Conservation (phyloP, 2,888 invertebrate genomes). For the Synergus umbraculus region DNA sequence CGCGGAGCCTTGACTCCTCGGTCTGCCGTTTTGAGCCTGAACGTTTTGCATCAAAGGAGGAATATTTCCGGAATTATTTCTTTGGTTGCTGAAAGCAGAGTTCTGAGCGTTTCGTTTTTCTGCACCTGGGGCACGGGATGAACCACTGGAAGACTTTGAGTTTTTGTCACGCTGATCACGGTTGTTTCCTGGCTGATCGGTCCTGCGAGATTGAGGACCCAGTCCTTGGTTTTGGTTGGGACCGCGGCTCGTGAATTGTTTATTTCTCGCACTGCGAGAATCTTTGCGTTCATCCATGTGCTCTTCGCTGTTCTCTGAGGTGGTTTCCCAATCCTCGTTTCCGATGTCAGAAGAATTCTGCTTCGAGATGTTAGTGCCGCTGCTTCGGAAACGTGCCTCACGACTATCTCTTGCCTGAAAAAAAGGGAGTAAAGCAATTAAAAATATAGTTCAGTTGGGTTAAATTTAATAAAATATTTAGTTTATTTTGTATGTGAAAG, state of each 20-base stretch:
- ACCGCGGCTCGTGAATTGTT: slow-evolving; percentile 64
- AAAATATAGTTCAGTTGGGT: background rate
- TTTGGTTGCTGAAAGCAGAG: slow-evolving; percentile 63
- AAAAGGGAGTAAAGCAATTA: background rate
- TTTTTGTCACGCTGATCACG: slow-evolving; percentile 69
- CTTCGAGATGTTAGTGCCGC: slow-evolving; percentile 65
- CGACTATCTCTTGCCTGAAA: slow-evolving; percentile 72
- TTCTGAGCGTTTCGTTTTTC: slow-evolving; percentile 71
- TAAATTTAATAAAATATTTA: background rate
- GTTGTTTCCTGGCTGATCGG: slow-evolving; percentile 60
- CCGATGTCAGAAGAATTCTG: slow-evolving; percentile 77
- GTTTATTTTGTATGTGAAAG: background rate
- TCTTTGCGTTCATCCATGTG: slow-evolving; percentile 75
- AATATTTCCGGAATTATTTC: slow-evolving; percentile 73
- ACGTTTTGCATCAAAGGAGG: slow-evolving; percentile 68
- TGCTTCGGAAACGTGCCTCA: slow-evolving; percentile 66
- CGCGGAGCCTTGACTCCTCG: slow-evolving; percentile 69
- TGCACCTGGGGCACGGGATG: slow-evolving; percentile 71
- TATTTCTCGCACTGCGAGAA: slow-evolving; percentile 64
- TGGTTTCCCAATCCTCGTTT: slow-evolving; percentile 88
- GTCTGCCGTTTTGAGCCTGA: slow-evolving; percentile 70
- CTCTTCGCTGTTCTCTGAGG: slow-evolving; percentile 88
- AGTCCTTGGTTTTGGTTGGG: slow-evolving; percentile 53
- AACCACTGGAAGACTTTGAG: slow-evolving; percentile 62
- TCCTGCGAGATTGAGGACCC: slow-evolving; percentile 62